Evolutionary conservation across 2,888 invertebrate species (phyloP), one percentile per base, ranked within the genome.

Genomic region (Agriopis aurantiaria): DNA sequence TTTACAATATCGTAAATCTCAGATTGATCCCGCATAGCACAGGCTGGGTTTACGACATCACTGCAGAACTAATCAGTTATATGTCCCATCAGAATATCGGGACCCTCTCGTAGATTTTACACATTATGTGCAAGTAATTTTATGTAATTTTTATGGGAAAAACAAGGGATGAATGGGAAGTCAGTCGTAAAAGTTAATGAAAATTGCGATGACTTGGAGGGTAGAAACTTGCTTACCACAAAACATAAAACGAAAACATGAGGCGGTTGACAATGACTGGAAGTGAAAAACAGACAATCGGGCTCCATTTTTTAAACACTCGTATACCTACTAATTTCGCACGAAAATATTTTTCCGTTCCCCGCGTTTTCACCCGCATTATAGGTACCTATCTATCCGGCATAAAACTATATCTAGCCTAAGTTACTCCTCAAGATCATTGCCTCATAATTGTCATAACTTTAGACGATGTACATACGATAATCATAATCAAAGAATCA

Each of bases 1-100:
- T 91, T 90, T 91, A 91, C 81, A 82, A 78, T 78, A 80, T 83
- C 88, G 84, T 92, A 92, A 91, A 91, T 91, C 85, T 86, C 82
- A 85, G 89, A 91, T 91, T 90, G 90, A 91, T 81, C 80, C 80
- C 84, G 85, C 82, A 87, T 79, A 69, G 62, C 45, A 59, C 67
- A 69, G 82, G 72, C 76, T 73, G 73, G 85, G 14, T 90, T 91
- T 91, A 91, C 82, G 82, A 81, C 75, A 76, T 81, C 82, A 84
- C 86, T 88, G 85, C 88, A 80, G 79, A 90, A 89, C 90, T 91
- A 91, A 91, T 91, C 89, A 88, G 86, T 80, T 81, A 75, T 72
- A 79, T 78, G 80, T 41, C 66, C 69, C 43, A 52, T 65, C 63
- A 55, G 58, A 48, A 70, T 52, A 61, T 55, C 52, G 48, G 45